phyloP scores from a whole-genome alignment of 2,113 vertebrate species.

The Eleginops maclovinus region DNA sequence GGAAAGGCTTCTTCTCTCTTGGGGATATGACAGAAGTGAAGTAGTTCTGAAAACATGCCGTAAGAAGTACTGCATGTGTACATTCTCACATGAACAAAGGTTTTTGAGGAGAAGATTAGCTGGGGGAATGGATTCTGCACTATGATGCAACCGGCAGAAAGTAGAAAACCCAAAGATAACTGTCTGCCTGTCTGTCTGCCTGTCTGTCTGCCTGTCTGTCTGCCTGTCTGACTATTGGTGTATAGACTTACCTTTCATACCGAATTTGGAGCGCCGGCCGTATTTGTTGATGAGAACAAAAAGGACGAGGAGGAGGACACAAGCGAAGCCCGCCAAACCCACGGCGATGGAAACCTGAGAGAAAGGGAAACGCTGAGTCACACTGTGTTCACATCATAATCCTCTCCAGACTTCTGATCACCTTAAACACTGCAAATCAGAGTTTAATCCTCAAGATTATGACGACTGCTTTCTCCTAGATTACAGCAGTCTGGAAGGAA shows the following conservation, averaged over 20 bases:
- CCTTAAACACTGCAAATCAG: slow-evolving; percentile 36
- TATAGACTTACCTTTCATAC: slow-evolving; percentile 96
- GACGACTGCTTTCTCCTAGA: slow-evolving; percentile 25
- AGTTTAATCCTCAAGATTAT: slow-evolving; percentile 30
- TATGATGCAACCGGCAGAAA: slow-evolving; percentile 62
- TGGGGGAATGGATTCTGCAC: slow-evolving; percentile 17
- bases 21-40: slow-evolving; percentile 1
- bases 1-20: not conserved
- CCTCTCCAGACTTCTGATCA: slow-evolving; percentile 39
- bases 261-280: slow-evolving; percentile 95
- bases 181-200: slow-evolving; percentile 16
- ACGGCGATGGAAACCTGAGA: slow-evolving; percentile 95
- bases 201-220: slow-evolving; percentile 10
- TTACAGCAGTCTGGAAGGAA: slow-evolving; percentile 9
- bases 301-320: slow-evolving; percentile 94
- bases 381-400: slow-evolving; percentile 25
- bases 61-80: slow-evolving; percentile 33
- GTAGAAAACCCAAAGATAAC: slow-evolving; percentile 38
- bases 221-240: slow-evolving; percentile 18
- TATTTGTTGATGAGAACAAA: slow-evolving; percentile 99
- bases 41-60: slow-evolving; percentile 12
- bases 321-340: slow-evolving; percentile 94
- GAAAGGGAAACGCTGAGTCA: slow-evolving; percentile 34
- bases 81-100: slow-evolving; percentile 39
- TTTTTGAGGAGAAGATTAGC: slow-evolving; percentile 40